Evolutionary conservation across 2,113 vertebrate genomes (phyloP).

Genomic region (Myocastor coypus): DNA sequence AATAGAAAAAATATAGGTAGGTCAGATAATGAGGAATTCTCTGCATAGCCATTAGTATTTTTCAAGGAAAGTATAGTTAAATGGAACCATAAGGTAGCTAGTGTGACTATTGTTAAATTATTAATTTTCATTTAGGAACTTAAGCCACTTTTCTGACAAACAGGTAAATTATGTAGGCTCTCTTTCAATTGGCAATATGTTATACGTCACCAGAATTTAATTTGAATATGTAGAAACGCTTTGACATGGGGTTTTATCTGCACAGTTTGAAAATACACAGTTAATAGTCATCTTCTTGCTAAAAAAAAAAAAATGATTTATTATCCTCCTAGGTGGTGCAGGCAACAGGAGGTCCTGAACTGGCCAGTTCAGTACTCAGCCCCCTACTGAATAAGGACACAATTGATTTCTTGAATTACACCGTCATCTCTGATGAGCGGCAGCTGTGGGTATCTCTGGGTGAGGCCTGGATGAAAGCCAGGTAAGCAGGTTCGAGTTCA

Average conservation of each 20-base stretch:
- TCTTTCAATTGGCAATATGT: neutral
- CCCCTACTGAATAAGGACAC: slow-evolving; percentile 94
- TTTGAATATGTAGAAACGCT: neutral
- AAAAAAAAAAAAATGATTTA: neutral
- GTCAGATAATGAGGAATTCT: neutral
- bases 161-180: neutral
- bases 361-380: slow-evolving; percentile 92
- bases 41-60: slow-evolving; percentile 12
- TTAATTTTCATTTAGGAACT: slow-evolving; percentile 25
- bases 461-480: slow-evolving; percentile 95
- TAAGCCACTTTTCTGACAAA: neutral
- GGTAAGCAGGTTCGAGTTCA: slow-evolving; percentile 83
- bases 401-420: slow-evolving; percentile 92
- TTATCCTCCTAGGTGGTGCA: slow-evolving; percentile 91
- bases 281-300: neutral
- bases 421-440: slow-evolving; percentile 91
- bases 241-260: neutral
- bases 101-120: neutral
- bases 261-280: neutral
- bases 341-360: slow-evolving; percentile 92
- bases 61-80: neutral
- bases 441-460: slow-evolving; percentile 95
- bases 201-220: neutral
- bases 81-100: neutral
- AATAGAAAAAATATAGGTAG: neutral